phyloP scores from a whole-genome alignment of 2,113 vertebrate genomes.

The Nanger granti region DNA sequence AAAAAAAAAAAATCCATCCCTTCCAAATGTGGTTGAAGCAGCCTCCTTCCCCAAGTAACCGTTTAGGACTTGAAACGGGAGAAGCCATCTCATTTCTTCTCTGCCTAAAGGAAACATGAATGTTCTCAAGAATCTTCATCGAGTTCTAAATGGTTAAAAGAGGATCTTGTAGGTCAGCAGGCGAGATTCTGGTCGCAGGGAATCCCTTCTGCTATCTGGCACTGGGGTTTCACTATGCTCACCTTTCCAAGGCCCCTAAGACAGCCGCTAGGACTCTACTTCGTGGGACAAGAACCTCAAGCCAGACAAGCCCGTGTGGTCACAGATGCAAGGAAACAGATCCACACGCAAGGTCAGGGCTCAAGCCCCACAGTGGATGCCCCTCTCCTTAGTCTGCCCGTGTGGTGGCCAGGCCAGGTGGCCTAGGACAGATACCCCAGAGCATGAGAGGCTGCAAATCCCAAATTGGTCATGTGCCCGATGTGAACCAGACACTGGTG shows the following conservation, averaged over 20 bases:
- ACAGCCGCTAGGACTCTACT: neutral
- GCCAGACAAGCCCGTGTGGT: neutral
- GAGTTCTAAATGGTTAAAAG: slow-evolving; percentile 24
- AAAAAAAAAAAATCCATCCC: neutral
- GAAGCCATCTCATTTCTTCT: neutral
- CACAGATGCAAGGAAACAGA: neutral
- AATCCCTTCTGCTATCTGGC: neutral
- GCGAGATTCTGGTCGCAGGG: neutral
- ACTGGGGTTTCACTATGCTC: neutral
- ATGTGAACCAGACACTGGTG: neutral
- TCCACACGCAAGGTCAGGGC: neutral
- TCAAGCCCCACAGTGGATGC: neutral
- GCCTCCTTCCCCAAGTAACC: neutral
- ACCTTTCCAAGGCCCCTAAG: neutral
- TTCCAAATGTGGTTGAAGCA: neutral
- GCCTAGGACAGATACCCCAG: no score
- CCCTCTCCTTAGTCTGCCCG: neutral
- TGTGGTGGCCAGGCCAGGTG: no score
- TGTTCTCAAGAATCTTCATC: neutral
- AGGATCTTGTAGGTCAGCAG: neutral
- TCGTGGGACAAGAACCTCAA: neutral
- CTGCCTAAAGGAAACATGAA: neutral
- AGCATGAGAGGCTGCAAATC: neutral
- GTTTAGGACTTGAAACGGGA: neutral
- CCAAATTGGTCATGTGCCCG: neutral